phyloP scores from a whole-genome alignment of 2,888 invertebrate species.

The Parnassius smintheus region DNA sequence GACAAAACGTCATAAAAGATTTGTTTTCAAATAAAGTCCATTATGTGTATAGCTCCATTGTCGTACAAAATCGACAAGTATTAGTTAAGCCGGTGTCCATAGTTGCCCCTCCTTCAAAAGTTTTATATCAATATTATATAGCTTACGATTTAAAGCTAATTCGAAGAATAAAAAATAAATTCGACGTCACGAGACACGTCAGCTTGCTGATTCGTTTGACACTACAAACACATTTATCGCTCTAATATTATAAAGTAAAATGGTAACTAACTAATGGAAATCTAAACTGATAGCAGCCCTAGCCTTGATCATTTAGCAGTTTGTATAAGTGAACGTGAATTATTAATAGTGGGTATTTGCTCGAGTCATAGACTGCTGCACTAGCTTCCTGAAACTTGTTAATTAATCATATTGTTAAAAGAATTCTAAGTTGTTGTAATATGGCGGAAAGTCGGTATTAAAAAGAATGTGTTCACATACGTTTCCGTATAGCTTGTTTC shows the following conservation, averaged over 20 bases:
- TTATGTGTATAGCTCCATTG: neutral
- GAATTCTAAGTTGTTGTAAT: constrained; percentile 11
- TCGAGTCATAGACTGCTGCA: constrained; percentile 12
- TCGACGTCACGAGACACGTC: no score
- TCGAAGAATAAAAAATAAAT: no score
- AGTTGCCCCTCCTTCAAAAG: neutral
- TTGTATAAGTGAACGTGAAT: constrained; percentile 24
- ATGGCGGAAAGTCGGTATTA: no score
- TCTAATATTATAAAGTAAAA: no score
- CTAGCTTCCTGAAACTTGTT: constrained; percentile 23
- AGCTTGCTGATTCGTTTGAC: no score
- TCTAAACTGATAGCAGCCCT: constrained; percentile 7
- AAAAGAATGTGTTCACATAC: no score
- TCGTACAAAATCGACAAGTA: constrained; percentile 1
- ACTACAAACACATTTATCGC: no score
- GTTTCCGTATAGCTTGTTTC: no score
- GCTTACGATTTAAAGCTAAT: no score
- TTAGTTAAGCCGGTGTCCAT: constrained; percentile 5
- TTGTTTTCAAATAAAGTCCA: neutral
- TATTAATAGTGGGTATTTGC: constrained; percentile 24
- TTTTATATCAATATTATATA: no score
- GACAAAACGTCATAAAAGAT: no score
- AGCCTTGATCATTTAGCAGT: constrained; percentile 20
- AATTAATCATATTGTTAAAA: constrained; percentile 5
- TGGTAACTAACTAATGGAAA: no score